Base-by-base conservation (phyloP, 2,888 invertebrate genomes). In the Schizaphis graminum region DNA sequence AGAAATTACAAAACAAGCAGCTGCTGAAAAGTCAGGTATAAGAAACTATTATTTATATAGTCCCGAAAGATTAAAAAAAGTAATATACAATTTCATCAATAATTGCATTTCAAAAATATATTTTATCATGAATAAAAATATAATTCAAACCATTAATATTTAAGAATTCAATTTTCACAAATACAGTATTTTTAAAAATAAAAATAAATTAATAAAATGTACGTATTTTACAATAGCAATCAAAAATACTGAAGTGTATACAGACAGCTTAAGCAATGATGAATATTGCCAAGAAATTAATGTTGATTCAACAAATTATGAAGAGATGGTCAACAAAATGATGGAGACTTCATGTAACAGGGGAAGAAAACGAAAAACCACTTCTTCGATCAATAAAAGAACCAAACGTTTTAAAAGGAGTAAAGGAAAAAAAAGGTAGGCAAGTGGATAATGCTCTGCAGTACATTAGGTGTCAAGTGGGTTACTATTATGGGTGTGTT, bases 1-100 rank as follows among this genome's bases (percentile, higher is more conserved):
- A 88, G 97, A 97, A 92, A 97, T 98, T 94, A 98, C 98, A 0
- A 96, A 97, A 85, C 97, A 97, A 84, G 98, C 97, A 95, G 97
- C 97, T 0, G 96, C 97, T 0, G 97, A 95, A 94, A 95, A 95
- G 67, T 90, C 93, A 87, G 92, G 95, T 95, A 94, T 61, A 35
- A 44, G 47, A 44, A 85, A 4, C 16, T 16, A 16, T 35, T 91
- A 56, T 91, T 85, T 61, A 44, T n/a, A 21, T 67, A 67, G 3
- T 61, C 10, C 0, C 10, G 47, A 47, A 57, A 26, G 53, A 47
- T 89, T 41, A 21, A 77, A 77, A 7, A 35, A 77, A 35, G 5
- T 16, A n/a, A n/a, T 67, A 5, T n/a, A 67, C 1, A 2, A 0
- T 67, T 67, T 67, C 5, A 67, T 67, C n/a, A 11, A 16, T n/a